Evolutionary conservation across 2,113 vertebrate species (phyloP).

Genomic region (Naja naja): DNA sequence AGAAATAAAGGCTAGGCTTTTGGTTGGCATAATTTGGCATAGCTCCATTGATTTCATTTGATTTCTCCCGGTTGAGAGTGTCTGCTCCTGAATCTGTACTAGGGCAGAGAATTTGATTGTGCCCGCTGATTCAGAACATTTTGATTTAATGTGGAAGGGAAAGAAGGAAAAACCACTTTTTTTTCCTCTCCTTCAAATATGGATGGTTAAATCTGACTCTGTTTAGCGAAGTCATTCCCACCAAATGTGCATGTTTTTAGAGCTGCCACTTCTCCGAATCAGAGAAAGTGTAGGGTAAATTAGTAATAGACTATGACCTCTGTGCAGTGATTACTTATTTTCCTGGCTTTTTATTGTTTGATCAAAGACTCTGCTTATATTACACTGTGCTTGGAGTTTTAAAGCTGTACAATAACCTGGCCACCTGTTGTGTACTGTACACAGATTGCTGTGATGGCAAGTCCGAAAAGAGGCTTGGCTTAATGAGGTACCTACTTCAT

Average conservation of each 20-base stretch:
- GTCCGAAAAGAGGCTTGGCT: background rate
- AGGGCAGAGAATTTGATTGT: background rate
- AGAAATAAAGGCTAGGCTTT: conserved; percentile 15
- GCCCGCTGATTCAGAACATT: background rate
- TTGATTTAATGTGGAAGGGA: background rate
- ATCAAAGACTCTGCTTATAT: conserved; percentile 1
- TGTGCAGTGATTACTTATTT: background rate
- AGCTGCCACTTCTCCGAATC: background rate
- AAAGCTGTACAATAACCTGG: conserved; percentile 28
- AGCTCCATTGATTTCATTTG: conserved; percentile 8
- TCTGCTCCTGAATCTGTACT: background rate
- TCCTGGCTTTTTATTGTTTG: conserved; percentile 8
- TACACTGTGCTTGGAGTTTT: conserved; percentile 16
- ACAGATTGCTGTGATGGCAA: conserved; percentile 1
- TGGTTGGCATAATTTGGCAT: conserved; percentile 7
- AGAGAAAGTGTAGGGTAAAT: accelerated
- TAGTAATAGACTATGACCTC: conserved; percentile 5
- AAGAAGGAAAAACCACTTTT: background rate
- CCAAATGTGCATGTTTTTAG: accelerated
- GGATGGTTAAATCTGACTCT: background rate
- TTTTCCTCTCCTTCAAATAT: background rate
- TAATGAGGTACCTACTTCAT: background rate
- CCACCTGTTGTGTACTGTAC: background rate
- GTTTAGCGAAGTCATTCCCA: background rate
- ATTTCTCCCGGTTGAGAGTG: background rate